Evolutionary conservation across 1,140 invertebrate genomes (phyloP), one percentile per base, ranked within the genome.

Genomic region (Drosophila arizonae): DNA sequence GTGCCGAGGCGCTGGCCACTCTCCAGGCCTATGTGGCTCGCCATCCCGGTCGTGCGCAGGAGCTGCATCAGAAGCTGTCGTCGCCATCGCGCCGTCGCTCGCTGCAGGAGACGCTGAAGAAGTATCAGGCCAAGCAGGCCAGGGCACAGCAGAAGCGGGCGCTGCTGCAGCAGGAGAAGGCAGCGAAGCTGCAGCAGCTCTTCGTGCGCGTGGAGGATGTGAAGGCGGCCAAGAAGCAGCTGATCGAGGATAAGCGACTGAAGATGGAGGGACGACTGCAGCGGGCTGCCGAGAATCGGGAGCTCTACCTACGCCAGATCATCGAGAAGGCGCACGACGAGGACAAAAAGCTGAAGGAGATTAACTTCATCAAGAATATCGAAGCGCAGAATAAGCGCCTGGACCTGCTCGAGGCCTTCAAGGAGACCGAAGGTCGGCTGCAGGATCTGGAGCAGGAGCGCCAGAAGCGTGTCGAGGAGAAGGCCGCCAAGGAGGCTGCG

Each of bases 241-340:
- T 99, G 41, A 95, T 97, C 73, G 95, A 97, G 76, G 96, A 98
- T 81, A 96, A 96, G 65, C 94, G 96, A 33, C 91, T 94, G n/a
- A 93, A 96, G 71, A 96, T 99, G 94, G 96, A 98, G 89, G 94
- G 95, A 77, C 96, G 97, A 78, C 92, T 99, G 58, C 95, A 97
- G 81, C 94, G 96, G 74, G 98, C 98, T 0, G 97, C 97, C 60
- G 97, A 98, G 86, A 99, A 99, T 89, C 93, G 98, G 21, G 96
- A 96, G 58, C 94, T 96, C 77, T 94, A 94, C 78, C 81, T 95
- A 0, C 94, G 93, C 82, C 95, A 96, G 69, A 97, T 98, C 76
- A 95, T 98, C 2, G 94, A 95, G 63, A 99, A 99, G 92, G 98
- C 98, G 2, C 98, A 99, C 80, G 98, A 99, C 82, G 98, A 99